These are phyloP conservation scores for Dolichoris vasculosae DNA, from an alignment of 1,140 invertebrate genomes.

Conservation along the genomic window DNA sequence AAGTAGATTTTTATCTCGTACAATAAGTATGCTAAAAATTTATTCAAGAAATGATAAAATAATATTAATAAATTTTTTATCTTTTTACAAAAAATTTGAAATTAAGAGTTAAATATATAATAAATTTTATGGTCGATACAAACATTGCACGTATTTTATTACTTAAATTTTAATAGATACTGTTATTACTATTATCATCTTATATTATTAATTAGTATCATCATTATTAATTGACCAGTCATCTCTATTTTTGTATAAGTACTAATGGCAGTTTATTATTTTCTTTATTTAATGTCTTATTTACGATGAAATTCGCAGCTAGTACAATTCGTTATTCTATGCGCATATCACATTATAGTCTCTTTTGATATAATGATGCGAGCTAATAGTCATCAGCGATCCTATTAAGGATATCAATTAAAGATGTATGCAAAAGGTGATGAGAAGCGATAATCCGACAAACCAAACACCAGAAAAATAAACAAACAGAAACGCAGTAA, in stretches of 20 bases:
- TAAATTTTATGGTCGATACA: conserved; percentile 58
- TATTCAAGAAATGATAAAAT: background rate
- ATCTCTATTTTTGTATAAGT: conserved; percentile 43
- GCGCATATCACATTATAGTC: conserved; percentile 36
- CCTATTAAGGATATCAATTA: background rate
- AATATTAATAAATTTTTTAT: conserved; percentile 12
- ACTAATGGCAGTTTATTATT: conserved; percentile 46
- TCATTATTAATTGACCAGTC: conserved; percentile 38
- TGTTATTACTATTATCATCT: background rate
- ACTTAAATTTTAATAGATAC: conserved; percentile 39
- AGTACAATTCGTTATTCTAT: conserved; percentile 41
- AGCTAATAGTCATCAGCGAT: background rate
- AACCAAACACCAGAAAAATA: background rate
- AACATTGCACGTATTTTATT: conserved; percentile 52
- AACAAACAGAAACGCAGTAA: background rate
- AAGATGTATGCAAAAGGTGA: no score
- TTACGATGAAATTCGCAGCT: background rate
- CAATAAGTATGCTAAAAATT: background rate
- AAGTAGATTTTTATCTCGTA: background rate
- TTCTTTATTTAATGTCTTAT: conserved; percentile 40
- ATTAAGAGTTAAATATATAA: conserved; percentile 28
- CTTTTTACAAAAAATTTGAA: conserved; percentile 16
- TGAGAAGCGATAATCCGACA: background rate
- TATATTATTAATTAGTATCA: conserved; percentile 17
- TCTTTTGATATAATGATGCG: background rate